A percentile compares a stretch with the other conserved stretches of the same genome.
These are phyloP conservation scores for Anagyrus pseudococci DNA, from an alignment of 2,888 invertebrate genomes.

Conservation along the genomic window DNA sequence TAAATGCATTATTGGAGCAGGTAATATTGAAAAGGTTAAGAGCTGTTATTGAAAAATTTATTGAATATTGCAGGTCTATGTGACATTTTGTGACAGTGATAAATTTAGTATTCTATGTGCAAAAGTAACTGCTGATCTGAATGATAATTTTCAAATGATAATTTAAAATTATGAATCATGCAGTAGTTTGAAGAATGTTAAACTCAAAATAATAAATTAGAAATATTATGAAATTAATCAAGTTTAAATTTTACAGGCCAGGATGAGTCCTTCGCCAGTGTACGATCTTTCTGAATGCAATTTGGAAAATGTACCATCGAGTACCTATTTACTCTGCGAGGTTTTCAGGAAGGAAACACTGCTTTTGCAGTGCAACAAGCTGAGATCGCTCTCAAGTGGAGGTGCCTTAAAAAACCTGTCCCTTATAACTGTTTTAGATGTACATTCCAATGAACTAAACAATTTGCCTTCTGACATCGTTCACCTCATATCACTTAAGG, in stretches of 20 bases:
- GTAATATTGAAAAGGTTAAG: too few species aligned
- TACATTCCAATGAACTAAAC: conserved; percentile 72
- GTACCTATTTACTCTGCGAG: conserved; percentile 81
- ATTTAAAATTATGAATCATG: too few species aligned
- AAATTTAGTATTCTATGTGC: too few species aligned
- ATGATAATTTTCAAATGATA: too few species aligned
- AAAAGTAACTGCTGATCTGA: too few species aligned
- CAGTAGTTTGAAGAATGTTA: too few species aligned
- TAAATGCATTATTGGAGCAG: too few species aligned
- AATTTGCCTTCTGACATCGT: conserved; percentile 71
- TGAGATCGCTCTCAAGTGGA: conserved; percentile 74
- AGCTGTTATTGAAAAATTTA: too few species aligned
- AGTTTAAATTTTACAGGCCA: conserved; percentile 64
- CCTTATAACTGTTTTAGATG: conserved; percentile 71
- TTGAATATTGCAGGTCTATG: too few species aligned
- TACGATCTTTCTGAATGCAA: conserved; percentile 84
- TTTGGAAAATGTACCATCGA: conserved; percentile 75
- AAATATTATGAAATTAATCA: not conserved
- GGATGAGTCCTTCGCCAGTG: conserved; percentile 81
- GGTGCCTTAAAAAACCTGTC: conserved; percentile 76
- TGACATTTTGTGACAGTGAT: too few species aligned
- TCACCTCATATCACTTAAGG: conserved; percentile 72
- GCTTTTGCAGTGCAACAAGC: conserved; percentile 72
- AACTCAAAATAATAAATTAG: too few species aligned
- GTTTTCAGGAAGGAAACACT: conserved; percentile 80